Conservation (phyloP, 2,113 vertebrate genomes). For the Rhipidura dahli region DNA sequence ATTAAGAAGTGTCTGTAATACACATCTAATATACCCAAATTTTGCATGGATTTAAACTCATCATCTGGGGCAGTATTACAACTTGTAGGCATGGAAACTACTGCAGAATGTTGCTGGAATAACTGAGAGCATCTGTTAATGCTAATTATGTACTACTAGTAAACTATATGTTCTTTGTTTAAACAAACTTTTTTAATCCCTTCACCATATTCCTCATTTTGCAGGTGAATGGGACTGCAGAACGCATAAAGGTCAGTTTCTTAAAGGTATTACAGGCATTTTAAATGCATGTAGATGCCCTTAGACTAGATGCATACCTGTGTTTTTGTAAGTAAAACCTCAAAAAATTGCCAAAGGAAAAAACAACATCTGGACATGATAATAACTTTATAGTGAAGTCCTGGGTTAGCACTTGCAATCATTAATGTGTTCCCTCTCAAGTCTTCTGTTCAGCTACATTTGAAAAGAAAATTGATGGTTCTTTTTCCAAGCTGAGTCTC, state of each 20-base stretch:
- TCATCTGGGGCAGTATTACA: neutral
- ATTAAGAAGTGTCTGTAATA: neutral
- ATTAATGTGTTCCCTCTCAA: neutral
- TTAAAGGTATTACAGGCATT: neutral
- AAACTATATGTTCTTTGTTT: neutral
- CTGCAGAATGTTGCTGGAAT: neutral
- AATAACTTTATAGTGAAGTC: neutral
- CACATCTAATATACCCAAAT: neutral
- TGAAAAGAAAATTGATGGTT: conserved; percentile 11
- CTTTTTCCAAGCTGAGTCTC: conserved; percentile 7
- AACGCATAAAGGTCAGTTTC: neutral
- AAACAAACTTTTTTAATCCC: neutral
- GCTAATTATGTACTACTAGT: neutral
- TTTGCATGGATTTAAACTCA: neutral
- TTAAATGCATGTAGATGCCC: neutral
- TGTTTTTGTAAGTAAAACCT: neutral
- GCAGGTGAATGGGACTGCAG: neutral
- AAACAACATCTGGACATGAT: neutral
- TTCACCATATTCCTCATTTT: neutral
- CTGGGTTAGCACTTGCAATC: neutral
- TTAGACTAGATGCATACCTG: neutral
- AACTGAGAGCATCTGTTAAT: neutral
- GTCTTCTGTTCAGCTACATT: conserved; percentile 14
- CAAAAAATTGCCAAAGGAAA: neutral
- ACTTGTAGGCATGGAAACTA: neutral